These are phyloP conservation scores for Limanda limanda DNA, from an alignment of 2,113 vertebrate genomes.

Conservation along the genomic window DNA sequence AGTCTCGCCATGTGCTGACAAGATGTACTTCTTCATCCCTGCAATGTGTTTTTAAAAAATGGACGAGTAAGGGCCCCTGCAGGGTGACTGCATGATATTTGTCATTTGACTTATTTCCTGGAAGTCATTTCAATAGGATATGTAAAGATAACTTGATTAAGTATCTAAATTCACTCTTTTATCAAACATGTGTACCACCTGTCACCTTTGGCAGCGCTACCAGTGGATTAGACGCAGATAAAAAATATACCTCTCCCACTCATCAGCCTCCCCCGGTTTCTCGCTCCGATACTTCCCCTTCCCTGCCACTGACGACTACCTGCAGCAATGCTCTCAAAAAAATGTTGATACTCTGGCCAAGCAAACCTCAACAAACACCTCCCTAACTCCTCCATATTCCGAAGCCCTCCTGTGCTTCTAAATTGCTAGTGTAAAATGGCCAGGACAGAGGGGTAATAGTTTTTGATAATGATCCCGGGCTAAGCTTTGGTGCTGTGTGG, in stretches of 20 bases:
- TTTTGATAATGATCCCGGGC: constrained; percentile 75
- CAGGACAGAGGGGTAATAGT: constrained; percentile 70
- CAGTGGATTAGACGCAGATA: constrained; percentile 20
- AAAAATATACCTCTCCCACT: constrained; percentile 29
- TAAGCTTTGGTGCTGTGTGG: constrained; percentile 66
- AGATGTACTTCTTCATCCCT: constrained; percentile 15
- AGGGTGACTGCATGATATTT: constrained; percentile 16
- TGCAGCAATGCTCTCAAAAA: constrained; percentile 20
- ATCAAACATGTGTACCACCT: constrained; percentile 39
- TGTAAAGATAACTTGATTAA: constrained; percentile 48
- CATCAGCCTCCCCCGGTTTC: not conserved
- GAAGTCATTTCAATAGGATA: constrained; percentile 13
- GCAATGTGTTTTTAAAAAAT: constrained; percentile 38
- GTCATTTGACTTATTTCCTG: constrained; percentile 6
- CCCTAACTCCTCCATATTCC: constrained; percentile 17
- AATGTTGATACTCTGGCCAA: constrained; percentile 4
- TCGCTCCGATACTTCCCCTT: constrained; percentile 3
- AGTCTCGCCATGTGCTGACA: not conserved
- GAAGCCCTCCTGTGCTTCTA: constrained; percentile 36
- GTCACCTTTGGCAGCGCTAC: constrained; percentile 36
- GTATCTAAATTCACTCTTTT: constrained; percentile 34
- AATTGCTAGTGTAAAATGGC: constrained; percentile 60
- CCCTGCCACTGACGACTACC: constrained; percentile 7
- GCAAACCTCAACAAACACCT: constrained; percentile 34
- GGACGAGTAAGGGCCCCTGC: not conserved